Evolutionary conservation across 2,797 vertebrate genomes (phyloP).

Genomic region (Knipowitschia caucasica): DNA sequence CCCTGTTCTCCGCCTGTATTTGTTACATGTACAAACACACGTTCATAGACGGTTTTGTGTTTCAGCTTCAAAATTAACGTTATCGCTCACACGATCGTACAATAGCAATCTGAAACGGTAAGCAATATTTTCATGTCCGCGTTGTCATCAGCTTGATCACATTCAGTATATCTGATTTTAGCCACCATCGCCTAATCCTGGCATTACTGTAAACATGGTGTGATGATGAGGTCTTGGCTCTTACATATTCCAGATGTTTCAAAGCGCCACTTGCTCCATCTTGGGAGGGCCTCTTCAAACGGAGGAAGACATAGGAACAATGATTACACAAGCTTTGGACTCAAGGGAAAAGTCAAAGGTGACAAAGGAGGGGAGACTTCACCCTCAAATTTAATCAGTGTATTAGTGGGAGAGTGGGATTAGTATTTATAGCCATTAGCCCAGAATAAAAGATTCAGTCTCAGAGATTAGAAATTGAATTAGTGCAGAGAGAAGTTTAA

Average conservation of each 20-base stretch:
- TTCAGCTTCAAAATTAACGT: neutral
- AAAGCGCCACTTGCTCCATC: constrained; percentile 68
- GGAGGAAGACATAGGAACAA: constrained; percentile 69
- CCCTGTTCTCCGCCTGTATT: neutral
- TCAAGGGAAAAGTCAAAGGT: constrained; percentile 18
- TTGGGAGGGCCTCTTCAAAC: constrained; percentile 60
- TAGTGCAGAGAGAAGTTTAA: constrained; percentile 35
- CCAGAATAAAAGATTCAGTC: constrained; percentile 5
- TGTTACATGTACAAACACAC: neutral
- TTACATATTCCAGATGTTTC: constrained; percentile 78
- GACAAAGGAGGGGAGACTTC: constrained; percentile 12
- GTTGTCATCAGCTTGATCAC: neutral
- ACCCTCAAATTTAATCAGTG: constrained; percentile 11
- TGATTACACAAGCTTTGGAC: constrained; percentile 47
- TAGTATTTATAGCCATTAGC: constrained; percentile 32
- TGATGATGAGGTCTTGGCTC: constrained; percentile 40
- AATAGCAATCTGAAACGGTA: neutral
- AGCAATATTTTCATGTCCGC: neutral
- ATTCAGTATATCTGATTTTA: constrained; percentile 16
- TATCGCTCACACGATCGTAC: neutral
- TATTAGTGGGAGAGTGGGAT: constrained; percentile 21
- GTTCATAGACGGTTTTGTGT: neutral
- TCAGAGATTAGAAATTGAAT: constrained; percentile 18
- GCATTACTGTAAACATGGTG: constrained; percentile 24
- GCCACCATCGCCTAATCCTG: neutral